Base-by-base conservation (phyloP, 2,797 vertebrate genomes). In the Pteropus rufus region DNA sequence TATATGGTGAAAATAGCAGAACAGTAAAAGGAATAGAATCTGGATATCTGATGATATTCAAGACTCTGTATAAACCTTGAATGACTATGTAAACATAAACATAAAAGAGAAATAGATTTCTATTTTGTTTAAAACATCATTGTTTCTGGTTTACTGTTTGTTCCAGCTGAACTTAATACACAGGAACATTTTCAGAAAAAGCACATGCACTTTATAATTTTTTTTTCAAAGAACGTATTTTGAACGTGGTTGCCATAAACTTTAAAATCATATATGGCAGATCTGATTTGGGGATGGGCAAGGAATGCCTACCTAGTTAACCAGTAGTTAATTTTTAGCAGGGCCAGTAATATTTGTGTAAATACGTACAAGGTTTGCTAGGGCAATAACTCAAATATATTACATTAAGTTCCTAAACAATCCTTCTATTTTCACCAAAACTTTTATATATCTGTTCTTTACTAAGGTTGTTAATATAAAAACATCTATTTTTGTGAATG, bases 191-290 rank as follows among this genome's bases (percentile, higher is more conserved):
- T 58, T 36, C 14, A 19, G 83, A 34, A 87, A 18, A 52, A 31
- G 12, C 24, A 46, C 14, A n/a, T n/a, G n/a, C 15, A 0, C 12
- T 58, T 89, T 56, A 36, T 16, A 26, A 52, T 44, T 41, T 41
- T 86, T 82, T n/a, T 89, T 92, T 69, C n/a, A 58, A 39, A 62
- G 54, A 93, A 64, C 29, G 29, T 83, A 67, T 67, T 89, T 92
- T 79, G 46, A 60, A 2, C 4, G 31, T 44, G 46, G 15, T 29
- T 65, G 21, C 14, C 24, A 14, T 60, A 83, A 89, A 58, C 3
- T 60, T 60, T 49, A 52, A 15, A 77, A 60, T 58, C 49, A 52
- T 14, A 67, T 11, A 34, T 23, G 26, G 39, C 18, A 44, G 15
- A 29, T 70, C 31, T 54, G 54, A 67, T 77, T 34, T 82, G n/a